A percentile compares a stretch with the other conserved stretches of the same genome.
Conservation (phyloP, 2,113 vertebrate genomes). For the Archilochus colubris region DNA sequence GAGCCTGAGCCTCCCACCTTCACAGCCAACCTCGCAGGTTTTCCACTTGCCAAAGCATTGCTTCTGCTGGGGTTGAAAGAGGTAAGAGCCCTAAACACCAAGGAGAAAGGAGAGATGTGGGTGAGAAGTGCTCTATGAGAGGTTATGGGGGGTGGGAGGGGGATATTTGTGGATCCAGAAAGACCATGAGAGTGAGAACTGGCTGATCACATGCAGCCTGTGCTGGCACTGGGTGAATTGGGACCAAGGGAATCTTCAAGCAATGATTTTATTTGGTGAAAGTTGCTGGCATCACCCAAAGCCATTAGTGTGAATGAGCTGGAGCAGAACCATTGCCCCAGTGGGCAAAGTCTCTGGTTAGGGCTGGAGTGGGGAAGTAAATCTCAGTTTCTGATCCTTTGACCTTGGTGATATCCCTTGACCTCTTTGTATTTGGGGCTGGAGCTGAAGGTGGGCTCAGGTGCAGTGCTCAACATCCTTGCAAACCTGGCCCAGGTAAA, state of each 20-base stretch:
- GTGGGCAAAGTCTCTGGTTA: background rate
- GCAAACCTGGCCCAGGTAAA: background rate
- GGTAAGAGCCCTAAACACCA: slow-evolving; percentile 12
- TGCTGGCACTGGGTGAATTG: background rate
- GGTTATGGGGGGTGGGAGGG: background rate
- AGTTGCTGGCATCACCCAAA: background rate
- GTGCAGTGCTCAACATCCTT: background rate
- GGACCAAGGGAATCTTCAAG: background rate
- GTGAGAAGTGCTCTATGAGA: background rate
- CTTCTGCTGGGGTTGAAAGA: background rate
- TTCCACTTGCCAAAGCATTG: background rate
- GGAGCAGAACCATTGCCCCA: background rate
- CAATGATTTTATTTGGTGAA: background rate
- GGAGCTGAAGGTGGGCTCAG: background rate
- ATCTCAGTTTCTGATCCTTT: background rate
- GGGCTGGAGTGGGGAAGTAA: background rate
- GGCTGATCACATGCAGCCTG: background rate
- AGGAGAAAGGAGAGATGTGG: background rate
- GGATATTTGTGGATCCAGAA: background rate
- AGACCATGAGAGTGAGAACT: background rate
- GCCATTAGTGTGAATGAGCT: background rate
- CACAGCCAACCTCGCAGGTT: background rate
- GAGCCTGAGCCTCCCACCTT: background rate
- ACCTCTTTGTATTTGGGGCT: background rate
- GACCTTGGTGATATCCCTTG: background rate